Conservation (phyloP, 2,797 vertebrate genomes). For the Meda fulgida region DNA sequence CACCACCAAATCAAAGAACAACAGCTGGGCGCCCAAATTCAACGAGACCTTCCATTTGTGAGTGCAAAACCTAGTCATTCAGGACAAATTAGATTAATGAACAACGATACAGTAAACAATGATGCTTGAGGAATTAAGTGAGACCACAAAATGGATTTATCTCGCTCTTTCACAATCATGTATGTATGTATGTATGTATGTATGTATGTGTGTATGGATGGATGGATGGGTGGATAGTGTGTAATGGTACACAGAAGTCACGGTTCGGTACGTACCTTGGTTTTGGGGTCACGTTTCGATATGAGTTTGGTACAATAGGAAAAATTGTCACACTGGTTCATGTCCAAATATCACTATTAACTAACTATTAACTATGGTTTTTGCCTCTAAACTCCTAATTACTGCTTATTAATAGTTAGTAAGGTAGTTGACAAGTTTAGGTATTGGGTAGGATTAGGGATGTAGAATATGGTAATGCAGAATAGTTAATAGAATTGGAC, state of each 20-base stretch:
- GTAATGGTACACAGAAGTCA: too few relatives aligned
- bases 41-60: conserved; percentile 98
- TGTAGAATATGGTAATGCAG: too few relatives aligned
- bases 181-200: too few relatives aligned
- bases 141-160: not conserved
- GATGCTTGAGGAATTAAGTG: not conserved
- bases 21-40: conserved; percentile 98
- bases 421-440: too few relatives aligned
- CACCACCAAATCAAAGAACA: conserved; percentile 98
- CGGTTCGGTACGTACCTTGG: too few relatives aligned
- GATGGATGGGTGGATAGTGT: not conserved
- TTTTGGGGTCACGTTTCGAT: too few relatives aligned
- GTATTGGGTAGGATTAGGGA: too few relatives aligned
- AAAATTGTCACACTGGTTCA: not conserved
- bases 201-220: not conserved
- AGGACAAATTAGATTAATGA: not conserved
- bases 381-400: too few relatives aligned
- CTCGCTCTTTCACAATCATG: not conserved
- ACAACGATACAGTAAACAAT: not conserved
- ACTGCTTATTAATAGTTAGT: too few relatives aligned
- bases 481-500: too few relatives aligned
- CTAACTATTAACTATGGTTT: too few relatives aligned
- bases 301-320: too few relatives aligned
- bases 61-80: conserved; percentile 68
- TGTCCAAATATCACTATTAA: not conserved